Evolutionary conservation across 2,797 vertebrate species (phyloP).

Genomic region (Platyrinchus mystaceus): DNA sequence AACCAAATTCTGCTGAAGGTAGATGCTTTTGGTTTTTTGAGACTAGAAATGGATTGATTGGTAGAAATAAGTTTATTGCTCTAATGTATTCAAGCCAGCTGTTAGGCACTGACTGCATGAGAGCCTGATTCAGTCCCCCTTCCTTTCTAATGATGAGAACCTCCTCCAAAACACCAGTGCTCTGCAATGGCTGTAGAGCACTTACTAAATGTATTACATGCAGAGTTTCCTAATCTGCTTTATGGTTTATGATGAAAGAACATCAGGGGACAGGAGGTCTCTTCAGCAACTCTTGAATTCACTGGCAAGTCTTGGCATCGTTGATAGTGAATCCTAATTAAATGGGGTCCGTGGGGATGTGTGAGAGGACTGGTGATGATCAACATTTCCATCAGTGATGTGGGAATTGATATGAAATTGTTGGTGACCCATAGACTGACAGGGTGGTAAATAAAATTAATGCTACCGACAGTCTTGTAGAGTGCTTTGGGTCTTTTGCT

Average conservation of each 20-base stretch:
- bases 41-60: background rate
- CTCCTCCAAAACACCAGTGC: background rate
- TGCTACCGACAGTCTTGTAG: background rate
- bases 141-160: background rate
- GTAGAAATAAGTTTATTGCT: background rate
- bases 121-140: background rate
- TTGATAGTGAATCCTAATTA: constrained; percentile 6
- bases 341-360: background rate
- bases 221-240: background rate
- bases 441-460: constrained; percentile 13
- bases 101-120: background rate
- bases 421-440: background rate
- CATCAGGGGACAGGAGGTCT: background rate
- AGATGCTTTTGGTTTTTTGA: background rate
- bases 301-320: background rate
- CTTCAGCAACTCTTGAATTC: background rate
- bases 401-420: background rate
- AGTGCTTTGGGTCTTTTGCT: background rate
- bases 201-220: background rate
- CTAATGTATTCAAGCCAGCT: background rate
- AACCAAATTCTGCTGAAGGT: background rate
- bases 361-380: background rate
- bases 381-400: background rate
- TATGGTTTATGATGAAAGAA: background rate
- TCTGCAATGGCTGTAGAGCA: background rate